Base-by-base conservation (phyloP, 2,888 invertebrate species). In the Lithodes maja region DNA sequence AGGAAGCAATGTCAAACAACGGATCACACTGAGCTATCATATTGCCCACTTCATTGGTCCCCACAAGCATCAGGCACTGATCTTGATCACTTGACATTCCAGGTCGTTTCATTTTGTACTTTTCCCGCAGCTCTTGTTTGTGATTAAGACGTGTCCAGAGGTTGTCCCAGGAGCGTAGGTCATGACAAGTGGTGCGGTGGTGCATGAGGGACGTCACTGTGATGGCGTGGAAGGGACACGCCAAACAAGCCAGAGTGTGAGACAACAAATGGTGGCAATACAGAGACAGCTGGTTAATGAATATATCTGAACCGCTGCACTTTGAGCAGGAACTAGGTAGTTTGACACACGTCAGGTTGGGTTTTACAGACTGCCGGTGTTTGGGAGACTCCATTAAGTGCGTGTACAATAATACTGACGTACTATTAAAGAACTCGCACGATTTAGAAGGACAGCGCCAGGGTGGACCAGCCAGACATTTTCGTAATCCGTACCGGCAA, bases 221-320 rank as follows among this genome's bases (percentile, higher is more conserved):
- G n/a, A 80, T 83, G 61, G 85, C 87, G 75, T 85, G 79, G 12
- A 84, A 86, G n/a, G 87, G 87, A 55, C 91, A 91, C 55, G 79
- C 81, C 55, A 91, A 88, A 61, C 91, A 91, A 55, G 91, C 87
- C 50, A 91, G 81, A n/a, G 85, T 89, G 75, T 91, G 91, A 54
- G 85, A 83, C 52, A 90, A 61, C 5, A 91, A 54, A 78, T 90
- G 81, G 52, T 91, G 91, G 69, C 85, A 88, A 75, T 90, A 87
- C 12, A 84, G 79, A 71, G 85, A 71, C 71, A 90, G 80, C 9
- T 75, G 86, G 69, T 85, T 81, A 17, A 61, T 74, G 61, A 84
- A 88, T 15, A 85, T 61, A 17, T 81, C 80, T 49, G 79, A 55
- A 49, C 54, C 55, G 15, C 78, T 50, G 53, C 88, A 88, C 69